Evolutionary conservation across 2,797 vertebrate species (phyloP).

Genomic region (Spondyliosoma cantharus): DNA sequence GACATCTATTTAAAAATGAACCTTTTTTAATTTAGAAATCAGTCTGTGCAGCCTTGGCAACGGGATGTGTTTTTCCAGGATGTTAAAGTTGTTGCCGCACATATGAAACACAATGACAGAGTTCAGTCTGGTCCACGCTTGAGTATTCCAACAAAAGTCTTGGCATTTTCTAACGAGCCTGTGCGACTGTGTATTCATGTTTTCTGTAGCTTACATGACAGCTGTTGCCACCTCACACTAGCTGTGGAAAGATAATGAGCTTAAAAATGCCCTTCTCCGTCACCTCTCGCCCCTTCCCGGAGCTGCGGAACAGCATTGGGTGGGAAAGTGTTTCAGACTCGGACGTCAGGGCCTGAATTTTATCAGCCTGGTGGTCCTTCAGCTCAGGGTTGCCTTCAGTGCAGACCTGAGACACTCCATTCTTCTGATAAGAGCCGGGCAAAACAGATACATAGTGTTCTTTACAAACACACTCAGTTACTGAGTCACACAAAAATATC

Average conservation of each 20-base stretch:
- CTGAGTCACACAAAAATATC: slow-evolving; percentile 2
- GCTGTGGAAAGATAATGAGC: slow-evolving; percentile 42
- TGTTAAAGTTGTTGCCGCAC: neutral
- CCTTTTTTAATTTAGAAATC: neutral
- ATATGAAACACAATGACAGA: neutral
- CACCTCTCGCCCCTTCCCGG: slow-evolving; percentile 31
- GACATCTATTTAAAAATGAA: too few relatives aligned
- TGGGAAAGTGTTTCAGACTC: slow-evolving; percentile 38
- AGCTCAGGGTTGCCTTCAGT: slow-evolving; percentile 60
- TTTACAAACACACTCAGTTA: slow-evolving; percentile 14
- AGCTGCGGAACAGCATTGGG: slow-evolving; percentile 11
- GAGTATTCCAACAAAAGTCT: neutral
- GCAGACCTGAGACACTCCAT: slow-evolving; percentile 60
- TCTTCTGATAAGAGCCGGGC: slow-evolving; percentile 61
- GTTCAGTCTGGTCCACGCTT: neutral
- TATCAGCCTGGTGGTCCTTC: slow-evolving; percentile 76
- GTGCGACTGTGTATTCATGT: neutral
- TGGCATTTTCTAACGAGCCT: slow-evolving; percentile 5
- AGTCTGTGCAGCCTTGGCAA: neutral
- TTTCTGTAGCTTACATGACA: slow-evolving; percentile 34
- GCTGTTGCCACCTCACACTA: slow-evolving; percentile 40
- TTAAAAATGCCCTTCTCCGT: slow-evolving; percentile 40
- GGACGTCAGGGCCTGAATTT: slow-evolving; percentile 52
- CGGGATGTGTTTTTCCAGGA: neutral
- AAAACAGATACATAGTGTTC: slow-evolving; percentile 60